Base-by-base conservation (phyloP, 30 jellyfish, hydroid and myxozoan genomes). In the Turritopsis dohrnii region DNA sequence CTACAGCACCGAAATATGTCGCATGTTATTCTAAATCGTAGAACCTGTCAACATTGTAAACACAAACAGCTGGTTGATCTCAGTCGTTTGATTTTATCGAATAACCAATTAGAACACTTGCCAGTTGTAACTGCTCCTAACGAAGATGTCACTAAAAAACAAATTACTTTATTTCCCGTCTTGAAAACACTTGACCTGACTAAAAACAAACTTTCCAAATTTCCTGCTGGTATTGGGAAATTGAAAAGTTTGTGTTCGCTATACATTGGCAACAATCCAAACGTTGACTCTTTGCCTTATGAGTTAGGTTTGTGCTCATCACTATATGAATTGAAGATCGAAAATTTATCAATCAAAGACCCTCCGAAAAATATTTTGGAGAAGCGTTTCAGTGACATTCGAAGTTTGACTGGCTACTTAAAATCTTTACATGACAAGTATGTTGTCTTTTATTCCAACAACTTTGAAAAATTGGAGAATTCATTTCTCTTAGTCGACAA, bases 391-490 rank as follows among this genome's bases (percentile, higher is more conserved):
- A 1, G 79, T 23, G 95, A 90, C 28, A 88, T 86, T 20, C 85
- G 82, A 76, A 71, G 83, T 54, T 76, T 93, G 76, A 90, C 90
- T 30, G 88, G 89, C 19, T 86, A 83, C 54, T 90, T 93, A 71
- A 93, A 85, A 66, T 85, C 96, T 31, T 90, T 93, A 28, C 94
- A 88, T 66, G 95, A 93, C 41, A 84, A 85, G 98, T 93, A 76
- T 52, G 98, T 88, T 29, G 29, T 72, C 7, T 0, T 69, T 69
- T 9, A n/a, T 7, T 0, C 28, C 9, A 69, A 69, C 31, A 41
- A 41, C 13, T 41, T 41, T 41, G 13, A 41, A 3, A 41, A 13
- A n/a, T n/a, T n/a, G n/a, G n/a, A n/a, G n/a, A n/a, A n/a, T n/a
- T n/a, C n/a, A n/a, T n/a, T n/a, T n/a, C n/a, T n/a, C n/a, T n/a